Base-by-base conservation (phyloP, 2,113 vertebrate genomes). In the Hyperopisus bebe region DNA sequence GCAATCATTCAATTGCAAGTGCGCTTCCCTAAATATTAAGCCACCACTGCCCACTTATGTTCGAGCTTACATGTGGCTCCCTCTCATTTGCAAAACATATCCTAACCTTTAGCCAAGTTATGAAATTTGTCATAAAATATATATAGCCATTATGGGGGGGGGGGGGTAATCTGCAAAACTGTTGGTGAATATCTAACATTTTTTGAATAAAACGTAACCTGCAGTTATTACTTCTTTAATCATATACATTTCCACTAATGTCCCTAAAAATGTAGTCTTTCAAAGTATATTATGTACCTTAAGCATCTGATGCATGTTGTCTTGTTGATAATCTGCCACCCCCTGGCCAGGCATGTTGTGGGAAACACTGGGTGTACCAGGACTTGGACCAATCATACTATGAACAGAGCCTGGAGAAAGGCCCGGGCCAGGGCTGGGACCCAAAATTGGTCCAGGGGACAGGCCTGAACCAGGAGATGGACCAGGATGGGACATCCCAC, bases 381-480 rank as follows among this genome's bases (percentile, higher is more conserved):
- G 98, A 93, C 98, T 99, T 8, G 98, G 98, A 88, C 98, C 98
- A 98, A 99, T 98, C 97, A 99, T 99, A 87, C 98, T 99, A 95
- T 99, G 98, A 88, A 99, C 98, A 5, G 98, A 99, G 91, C 98
- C 96, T 10, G 98, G 98, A 90, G 98, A 99, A 0, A 97, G 98
- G 1, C 98, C 98, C 6, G 98, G 98, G 91, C 98, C 98, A 80
- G 98, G 98, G 91, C 98, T 99, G 47, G 98, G 98, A 88, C 98
- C 98, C 86, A 99, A 93, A 93, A 98, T 99, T n/a, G 98, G 98
- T 92, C 98, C 98, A 80, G 98, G 98, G 84, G 98, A 99, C 70
- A 98, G 96, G 48, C 98, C 98, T 1, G 98, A 97, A 90, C 97
- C 98, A 11, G 98, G 98, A 1, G 98, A 99, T 90, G 98, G 98